Percentiles rank a stretch among this genome's conserved stretches.
Evolutionary conservation across 2,113 vertebrate genomes (phyloP).

Genomic region (Abramis brama): DNA sequence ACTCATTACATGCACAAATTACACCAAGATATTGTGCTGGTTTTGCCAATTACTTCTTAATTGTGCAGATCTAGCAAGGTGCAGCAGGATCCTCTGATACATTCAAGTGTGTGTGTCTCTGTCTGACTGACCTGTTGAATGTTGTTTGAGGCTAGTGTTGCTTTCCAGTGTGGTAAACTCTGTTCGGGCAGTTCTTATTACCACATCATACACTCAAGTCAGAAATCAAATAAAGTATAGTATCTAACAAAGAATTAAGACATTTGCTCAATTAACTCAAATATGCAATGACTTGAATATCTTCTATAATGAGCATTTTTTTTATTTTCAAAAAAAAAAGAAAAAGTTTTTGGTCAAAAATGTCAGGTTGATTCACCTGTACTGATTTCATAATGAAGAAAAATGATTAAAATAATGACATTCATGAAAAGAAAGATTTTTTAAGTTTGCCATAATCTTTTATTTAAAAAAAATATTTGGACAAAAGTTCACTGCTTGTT

Average conservation of each 20-base stretch:
- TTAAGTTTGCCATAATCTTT: neutral
- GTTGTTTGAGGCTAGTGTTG: neutral
- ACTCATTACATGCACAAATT: slow-evolving; percentile 55
- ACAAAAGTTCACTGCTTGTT: neutral
- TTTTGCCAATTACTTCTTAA: slow-evolving; percentile 41
- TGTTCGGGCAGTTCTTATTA: neutral
- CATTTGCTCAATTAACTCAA: neutral
- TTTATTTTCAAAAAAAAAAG: neutral
- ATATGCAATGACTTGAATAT: neutral
- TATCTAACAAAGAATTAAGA: neutral
- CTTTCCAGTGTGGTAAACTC: neutral
- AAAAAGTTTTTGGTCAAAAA: neutral
- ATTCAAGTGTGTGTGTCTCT: neutral
- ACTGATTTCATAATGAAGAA: neutral
- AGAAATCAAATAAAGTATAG: neutral
- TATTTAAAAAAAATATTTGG: neutral
- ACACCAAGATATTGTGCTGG: slow-evolving; percentile 40
- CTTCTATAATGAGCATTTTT: neutral
- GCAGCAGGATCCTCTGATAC: slow-evolving; percentile 5
- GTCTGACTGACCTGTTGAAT: neutral
- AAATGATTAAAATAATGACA: neutral
- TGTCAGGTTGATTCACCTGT: neutral
- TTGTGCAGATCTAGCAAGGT: slow-evolving; percentile 24
- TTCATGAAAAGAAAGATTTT: neutral
- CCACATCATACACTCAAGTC: neutral